phyloP scores from a whole-genome alignment of 2,113 vertebrate species.

The Mobula birostris region DNA sequence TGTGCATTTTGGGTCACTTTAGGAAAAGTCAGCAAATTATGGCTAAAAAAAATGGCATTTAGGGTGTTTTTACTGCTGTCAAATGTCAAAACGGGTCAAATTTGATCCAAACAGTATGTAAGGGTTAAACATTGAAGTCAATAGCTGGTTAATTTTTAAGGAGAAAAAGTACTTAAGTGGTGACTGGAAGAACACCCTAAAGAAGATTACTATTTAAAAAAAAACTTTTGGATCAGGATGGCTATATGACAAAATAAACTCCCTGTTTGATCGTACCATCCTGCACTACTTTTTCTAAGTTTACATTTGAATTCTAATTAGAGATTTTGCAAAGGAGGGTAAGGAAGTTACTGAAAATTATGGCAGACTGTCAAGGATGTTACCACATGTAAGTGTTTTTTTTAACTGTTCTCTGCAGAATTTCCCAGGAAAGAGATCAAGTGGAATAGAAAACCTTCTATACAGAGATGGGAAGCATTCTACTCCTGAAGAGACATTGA shows the following conservation, averaged over 20 bases:
- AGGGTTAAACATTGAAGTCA: no score
- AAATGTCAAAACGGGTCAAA: no score
- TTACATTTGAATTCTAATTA: not conserved
- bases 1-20: no score
- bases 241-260: not conserved
- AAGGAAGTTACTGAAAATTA: not conserved
- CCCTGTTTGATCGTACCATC: not conserved
- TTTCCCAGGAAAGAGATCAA: not conserved
- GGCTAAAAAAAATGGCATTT: no score
- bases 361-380: not conserved
- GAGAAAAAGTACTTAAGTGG: not conserved
- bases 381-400: no score
- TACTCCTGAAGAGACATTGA: not conserved
- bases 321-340: no score
- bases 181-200: not conserved
- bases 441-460: not conserved
- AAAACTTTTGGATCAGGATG: not conserved
- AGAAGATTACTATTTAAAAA: not conserved
- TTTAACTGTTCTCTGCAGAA: no score
- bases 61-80: no score
- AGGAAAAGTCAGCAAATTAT: no score
- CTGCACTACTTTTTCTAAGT: not conserved
- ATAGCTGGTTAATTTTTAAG: no score
- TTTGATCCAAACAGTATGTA: no score
- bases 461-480: not conserved